Conservation (phyloP, 1,140 invertebrate species). For the Zaprionus vittiger region DNA sequence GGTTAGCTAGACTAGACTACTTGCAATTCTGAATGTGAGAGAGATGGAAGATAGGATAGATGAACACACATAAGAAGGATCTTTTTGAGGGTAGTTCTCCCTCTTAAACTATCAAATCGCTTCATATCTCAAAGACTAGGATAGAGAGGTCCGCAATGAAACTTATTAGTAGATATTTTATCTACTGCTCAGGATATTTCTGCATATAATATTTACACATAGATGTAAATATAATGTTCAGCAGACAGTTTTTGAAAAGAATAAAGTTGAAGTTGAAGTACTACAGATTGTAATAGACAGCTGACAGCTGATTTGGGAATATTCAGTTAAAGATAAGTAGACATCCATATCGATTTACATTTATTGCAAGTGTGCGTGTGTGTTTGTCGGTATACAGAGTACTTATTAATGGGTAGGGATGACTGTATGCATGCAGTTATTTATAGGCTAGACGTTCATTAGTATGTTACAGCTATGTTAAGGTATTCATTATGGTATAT, state of each 20-base stretch:
- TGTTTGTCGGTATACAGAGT: background rate
- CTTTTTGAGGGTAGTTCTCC: background rate
- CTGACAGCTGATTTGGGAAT: background rate
- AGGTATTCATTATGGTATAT: conserved; percentile 35
- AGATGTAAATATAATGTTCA: background rate
- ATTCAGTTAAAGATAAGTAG: background rate
- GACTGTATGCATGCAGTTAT: conserved; percentile 60
- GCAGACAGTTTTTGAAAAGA: background rate
- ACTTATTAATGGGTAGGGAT: conserved; percentile 14
- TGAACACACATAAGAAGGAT: background rate
- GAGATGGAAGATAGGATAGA: background rate
- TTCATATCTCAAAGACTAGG: too few species aligned
- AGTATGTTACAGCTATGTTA: background rate
- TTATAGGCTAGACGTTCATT: conserved; percentile 26
- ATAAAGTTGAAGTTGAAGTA: background rate
- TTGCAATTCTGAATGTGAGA: conserved; percentile 8
- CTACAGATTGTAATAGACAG: background rate
- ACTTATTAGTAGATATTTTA: background rate
- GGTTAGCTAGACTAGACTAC: background rate
- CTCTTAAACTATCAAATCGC: background rate
- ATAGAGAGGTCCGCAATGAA: background rate
- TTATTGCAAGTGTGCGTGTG: background rate
- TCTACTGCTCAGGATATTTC: background rate
- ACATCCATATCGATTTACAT: conserved; percentile 9
- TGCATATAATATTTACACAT: background rate